Conservation (phyloP, 2,888 invertebrate species). For the Euplagia quadripunctaria region DNA sequence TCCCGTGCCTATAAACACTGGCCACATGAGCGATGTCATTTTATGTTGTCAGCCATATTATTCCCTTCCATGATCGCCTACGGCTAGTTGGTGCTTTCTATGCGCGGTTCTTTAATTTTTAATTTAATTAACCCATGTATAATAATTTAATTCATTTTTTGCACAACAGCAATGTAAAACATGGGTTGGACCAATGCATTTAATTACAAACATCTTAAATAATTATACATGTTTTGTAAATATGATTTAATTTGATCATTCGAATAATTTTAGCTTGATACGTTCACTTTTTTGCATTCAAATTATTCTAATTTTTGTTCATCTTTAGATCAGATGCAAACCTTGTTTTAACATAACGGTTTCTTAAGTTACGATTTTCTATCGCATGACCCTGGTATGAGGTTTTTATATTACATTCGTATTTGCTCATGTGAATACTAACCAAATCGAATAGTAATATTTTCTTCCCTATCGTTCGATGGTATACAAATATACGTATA, state of each 20-base stretch:
- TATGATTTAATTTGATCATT: too few relatives aligned
- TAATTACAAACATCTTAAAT: too few relatives aligned
- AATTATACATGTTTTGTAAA: too few relatives aligned
- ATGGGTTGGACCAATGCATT: too few relatives aligned
- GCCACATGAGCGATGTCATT: background rate
- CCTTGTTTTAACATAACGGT: background rate
- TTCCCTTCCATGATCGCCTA: background rate
- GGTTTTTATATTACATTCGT: conserved; percentile 11
- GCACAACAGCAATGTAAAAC: too few relatives aligned
- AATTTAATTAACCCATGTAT: too few relatives aligned
- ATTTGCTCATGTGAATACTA: background rate
- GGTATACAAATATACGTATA: background rate
- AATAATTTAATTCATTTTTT: background rate
- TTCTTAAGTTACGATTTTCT: background rate
- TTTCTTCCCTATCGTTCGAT: background rate
- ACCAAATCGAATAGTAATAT: conserved; percentile 6
- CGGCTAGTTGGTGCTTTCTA: background rate
- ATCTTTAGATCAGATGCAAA: background rate
- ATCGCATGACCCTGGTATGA: background rate
- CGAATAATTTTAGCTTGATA: too few relatives aligned
- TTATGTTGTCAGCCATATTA: background rate
- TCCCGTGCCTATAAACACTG: too few relatives aligned
- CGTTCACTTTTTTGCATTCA: background rate
- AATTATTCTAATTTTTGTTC: background rate
- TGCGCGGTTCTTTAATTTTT: background rate